Percentiles rank a stretch among this genome's conserved stretches.
phyloP scores from a whole-genome alignment of 2,888 invertebrate genomes.

The Megastigmus dorsalis region DNA sequence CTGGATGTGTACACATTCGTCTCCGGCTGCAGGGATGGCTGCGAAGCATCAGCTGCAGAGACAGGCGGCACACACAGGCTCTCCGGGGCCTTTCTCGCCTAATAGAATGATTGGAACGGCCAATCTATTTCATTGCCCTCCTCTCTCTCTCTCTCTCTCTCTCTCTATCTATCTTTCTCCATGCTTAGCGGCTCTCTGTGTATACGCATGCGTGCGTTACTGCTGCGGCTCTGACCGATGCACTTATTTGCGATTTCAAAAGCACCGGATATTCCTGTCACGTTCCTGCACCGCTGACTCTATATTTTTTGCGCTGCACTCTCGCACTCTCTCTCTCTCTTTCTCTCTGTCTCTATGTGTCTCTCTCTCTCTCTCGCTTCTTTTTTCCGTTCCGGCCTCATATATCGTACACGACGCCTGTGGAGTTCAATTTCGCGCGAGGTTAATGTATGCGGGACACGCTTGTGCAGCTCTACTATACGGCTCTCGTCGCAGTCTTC shows the following conservation, averaged over 20 bases:
- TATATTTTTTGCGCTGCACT: too few species aligned
- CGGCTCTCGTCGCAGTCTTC: too few species aligned
- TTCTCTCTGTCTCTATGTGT: not conserved
- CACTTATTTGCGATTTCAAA: constrained; percentile 48
- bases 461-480: too few species aligned
- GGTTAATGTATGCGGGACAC: too few species aligned
- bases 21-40: constrained; percentile 2
- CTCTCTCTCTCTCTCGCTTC: not conserved
- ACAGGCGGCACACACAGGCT: too few species aligned
- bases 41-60: not conserved
- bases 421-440: too few species aligned
- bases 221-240: constrained; percentile 8
- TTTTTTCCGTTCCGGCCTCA: constrained; percentile 4
- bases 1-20: constrained; percentile 23
- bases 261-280: constrained; percentile 53
- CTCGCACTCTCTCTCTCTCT: not conserved
- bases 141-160: constrained; percentile 28
- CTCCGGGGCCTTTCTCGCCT: too few species aligned
- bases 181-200: too few species aligned
- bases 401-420: not conserved
- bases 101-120: constrained; percentile 68
- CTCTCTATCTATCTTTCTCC: too few species aligned
- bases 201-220: too few species aligned
- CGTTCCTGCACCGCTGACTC: too few species aligned
- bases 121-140: constrained; percentile 64